These are phyloP conservation scores for Babyrousa celebensis DNA, from an alignment of 2,797 vertebrate species.

Conservation along the genomic window DNA sequence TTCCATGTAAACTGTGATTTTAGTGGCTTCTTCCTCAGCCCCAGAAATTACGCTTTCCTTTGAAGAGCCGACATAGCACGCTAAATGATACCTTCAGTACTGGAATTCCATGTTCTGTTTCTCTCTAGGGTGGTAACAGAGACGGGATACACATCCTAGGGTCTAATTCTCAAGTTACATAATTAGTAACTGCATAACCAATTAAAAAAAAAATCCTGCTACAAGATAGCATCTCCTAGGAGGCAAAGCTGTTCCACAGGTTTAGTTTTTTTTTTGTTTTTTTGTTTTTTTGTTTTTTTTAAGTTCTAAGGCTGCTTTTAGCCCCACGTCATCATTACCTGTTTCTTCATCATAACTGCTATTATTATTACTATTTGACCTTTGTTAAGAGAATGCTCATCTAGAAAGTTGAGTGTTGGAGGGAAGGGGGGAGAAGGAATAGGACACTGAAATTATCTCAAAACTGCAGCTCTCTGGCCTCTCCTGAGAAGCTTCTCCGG, in stretches of 20 bases:
- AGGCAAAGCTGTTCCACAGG: background rate
- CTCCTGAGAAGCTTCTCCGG: background rate
- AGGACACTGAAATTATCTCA: background rate
- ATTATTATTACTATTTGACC: background rate
- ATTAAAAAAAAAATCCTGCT: constrained; percentile 24
- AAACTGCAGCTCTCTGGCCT: background rate
- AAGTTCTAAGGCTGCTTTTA: constrained; percentile 19
- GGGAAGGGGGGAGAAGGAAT: background rate
- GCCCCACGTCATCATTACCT: background rate
- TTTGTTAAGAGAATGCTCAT: constrained; percentile 23
- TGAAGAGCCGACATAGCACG: constrained; percentile 68
- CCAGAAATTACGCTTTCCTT: constrained; percentile 59
- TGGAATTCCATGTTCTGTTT: constrained; percentile 72
- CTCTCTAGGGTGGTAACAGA: constrained; percentile 69
- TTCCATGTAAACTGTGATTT: constrained; percentile 57
- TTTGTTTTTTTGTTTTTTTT: constrained; percentile 34
- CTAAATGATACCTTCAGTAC: constrained; percentile 67
- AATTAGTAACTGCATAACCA: constrained; percentile 70
- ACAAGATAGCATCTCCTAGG: constrained; percentile 49
- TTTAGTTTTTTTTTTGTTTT: background rate
- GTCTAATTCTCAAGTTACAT: constrained; percentile 69
- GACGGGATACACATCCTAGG: constrained; percentile 44
- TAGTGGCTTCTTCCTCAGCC: constrained; percentile 29
- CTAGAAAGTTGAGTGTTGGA: background rate
- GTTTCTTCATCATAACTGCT: background rate